These are phyloP conservation scores for Amphipyra tragopoginis DNA, from an alignment of 2,888 invertebrate species.

Conservation along the genomic window DNA sequence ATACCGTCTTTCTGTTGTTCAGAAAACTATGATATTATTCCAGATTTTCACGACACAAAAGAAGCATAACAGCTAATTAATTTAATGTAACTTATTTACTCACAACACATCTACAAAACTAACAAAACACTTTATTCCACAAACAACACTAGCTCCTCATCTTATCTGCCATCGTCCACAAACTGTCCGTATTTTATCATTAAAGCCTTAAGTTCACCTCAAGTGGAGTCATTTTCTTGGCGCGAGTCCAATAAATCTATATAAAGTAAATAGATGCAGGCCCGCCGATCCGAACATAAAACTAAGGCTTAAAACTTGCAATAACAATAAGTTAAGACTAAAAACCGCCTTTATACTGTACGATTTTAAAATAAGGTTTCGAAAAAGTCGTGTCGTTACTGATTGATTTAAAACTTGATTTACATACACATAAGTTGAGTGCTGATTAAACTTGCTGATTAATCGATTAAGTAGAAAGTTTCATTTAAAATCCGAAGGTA, in stretches of 20 bases:
- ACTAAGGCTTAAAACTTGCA: slow-evolving; percentile 87
- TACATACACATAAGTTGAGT: too few species aligned
- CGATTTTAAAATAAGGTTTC: slow-evolving; percentile 56
- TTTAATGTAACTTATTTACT: too few species aligned
- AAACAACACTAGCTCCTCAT: slow-evolving; percentile 21
- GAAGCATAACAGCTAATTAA: too few species aligned
- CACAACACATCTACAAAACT: not conserved
- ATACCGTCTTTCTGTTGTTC: too few species aligned
- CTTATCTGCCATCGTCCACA: slow-evolving; percentile 39
- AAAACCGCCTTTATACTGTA: slow-evolving; percentile 66
- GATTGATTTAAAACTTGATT: too few species aligned
- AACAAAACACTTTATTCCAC: not conserved
- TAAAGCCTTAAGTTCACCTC: slow-evolving; percentile 40
- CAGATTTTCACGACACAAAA: too few species aligned
- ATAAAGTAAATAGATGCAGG: slow-evolving; percentile 79
- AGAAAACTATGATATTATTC: too few species aligned
- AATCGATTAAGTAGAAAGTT: too few species aligned
- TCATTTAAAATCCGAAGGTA: too few species aligned
- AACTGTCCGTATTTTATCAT: slow-evolving; percentile 54
- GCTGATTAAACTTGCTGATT: too few species aligned
- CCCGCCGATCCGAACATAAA: slow-evolving; percentile 84
- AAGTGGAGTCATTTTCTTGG: slow-evolving; percentile 65
- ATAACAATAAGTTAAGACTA: slow-evolving; percentile 90
- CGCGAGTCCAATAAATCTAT: slow-evolving; percentile 74
- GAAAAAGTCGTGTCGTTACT: not conserved